Conservation (phyloP, 92 coral and sea anemone genomes). For the Metridium senile region DNA sequence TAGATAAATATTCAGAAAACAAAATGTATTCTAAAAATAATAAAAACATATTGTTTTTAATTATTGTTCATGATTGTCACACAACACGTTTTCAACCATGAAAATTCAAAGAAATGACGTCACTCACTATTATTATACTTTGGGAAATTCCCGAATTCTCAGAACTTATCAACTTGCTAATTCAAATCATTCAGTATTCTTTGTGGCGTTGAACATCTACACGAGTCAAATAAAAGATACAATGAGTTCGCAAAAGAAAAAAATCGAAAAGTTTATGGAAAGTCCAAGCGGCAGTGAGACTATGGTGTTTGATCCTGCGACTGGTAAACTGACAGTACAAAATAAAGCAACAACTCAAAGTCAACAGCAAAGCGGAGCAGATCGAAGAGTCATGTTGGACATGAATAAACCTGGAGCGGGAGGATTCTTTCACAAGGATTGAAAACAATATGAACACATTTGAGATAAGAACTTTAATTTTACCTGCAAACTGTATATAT, state of each 20-base stretch:
- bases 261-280: constrained; percentile 13
- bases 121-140: background rate
- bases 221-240: background rate
- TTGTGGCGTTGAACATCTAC: background rate
- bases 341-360: constrained; percentile 33
- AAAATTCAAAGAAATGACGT: background rate
- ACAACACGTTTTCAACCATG: background rate
- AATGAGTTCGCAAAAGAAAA: constrained; percentile 28
- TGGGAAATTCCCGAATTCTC: background rate
- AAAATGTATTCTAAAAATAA: too few relatives aligned
- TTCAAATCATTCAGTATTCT: background rate
- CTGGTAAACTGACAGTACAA: constrained; percentile 74
- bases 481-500: too few relatives aligned
- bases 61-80: background rate
- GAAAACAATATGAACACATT: too few relatives aligned
- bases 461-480: too few relatives aligned
- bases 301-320: constrained; percentile 69
- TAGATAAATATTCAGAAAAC: too few relatives aligned
- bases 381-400: constrained; percentile 60
- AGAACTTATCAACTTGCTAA: background rate
- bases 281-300: constrained; percentile 17
- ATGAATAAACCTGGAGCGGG: constrained; percentile 78
- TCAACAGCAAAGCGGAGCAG: constrained; percentile 23
- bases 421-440: constrained; percentile 61
- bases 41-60: too few relatives aligned